phyloP scores from a whole-genome alignment of 2,888 invertebrate genomes.

The Cryptus armator region DNA sequence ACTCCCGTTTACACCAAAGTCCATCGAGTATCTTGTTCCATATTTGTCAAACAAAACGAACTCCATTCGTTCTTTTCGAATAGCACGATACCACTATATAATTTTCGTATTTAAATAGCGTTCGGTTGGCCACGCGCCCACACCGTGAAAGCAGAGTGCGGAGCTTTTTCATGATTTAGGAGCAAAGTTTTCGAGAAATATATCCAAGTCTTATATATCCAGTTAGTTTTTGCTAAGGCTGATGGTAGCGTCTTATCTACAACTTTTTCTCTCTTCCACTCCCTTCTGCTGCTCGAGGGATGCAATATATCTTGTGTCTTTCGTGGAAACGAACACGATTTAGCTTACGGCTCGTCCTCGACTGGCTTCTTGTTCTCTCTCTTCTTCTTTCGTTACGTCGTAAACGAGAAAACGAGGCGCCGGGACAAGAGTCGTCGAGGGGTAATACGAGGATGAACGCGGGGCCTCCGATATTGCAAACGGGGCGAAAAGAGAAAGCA shows the following conservation, averaged over 20 bases:
- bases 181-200: slow-evolving; percentile 30
- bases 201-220: slow-evolving; percentile 18
- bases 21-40: not conserved
- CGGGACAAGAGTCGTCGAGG: slow-evolving; percentile 21
- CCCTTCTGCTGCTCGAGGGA: not conserved
- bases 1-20: not conserved
- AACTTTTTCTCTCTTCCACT: slow-evolving; percentile 22
- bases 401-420: slow-evolving; percentile 34
- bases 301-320: slow-evolving; percentile 46
- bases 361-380: not conserved
- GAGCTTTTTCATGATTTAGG: slow-evolving; percentile 33
- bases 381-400: not conserved
- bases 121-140: slow-evolving; percentile 48
- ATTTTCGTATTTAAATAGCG: slow-evolving; percentile 32
- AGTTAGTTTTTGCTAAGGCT: slow-evolving; percentile 26
- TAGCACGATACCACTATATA: slow-evolving; percentile 10
- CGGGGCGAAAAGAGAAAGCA: slow-evolving; percentile 46
- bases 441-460: slow-evolving; percentile 35
- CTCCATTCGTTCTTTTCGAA: not conserved
- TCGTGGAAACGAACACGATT: slow-evolving; percentile 28
- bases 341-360: slow-evolving; percentile 37
- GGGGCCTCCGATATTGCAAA: slow-evolving; percentile 51
- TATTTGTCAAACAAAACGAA: not conserved
- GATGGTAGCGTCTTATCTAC: slow-evolving; percentile 19
- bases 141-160: not conserved